Evolutionary conservation across 1,140 invertebrate genomes (phyloP).

Genomic region (Probaryconus sp.): DNA sequence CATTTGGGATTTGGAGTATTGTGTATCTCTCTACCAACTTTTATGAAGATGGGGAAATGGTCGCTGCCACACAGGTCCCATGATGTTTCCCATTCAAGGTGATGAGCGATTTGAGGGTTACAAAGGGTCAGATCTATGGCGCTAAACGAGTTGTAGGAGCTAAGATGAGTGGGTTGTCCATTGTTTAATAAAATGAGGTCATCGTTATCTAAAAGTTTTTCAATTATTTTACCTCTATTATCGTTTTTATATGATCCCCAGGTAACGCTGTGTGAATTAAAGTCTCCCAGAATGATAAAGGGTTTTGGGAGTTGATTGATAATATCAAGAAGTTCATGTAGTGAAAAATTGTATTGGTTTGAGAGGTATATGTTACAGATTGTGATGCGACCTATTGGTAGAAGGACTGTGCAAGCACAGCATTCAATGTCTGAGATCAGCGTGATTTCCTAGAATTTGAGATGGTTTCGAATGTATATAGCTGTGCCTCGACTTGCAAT

Average conservation of each 20-base stretch:
- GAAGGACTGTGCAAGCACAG: slow-evolving; percentile 38
- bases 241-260: slow-evolving; percentile 64
- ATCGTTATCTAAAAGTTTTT: slow-evolving; percentile 46
- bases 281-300: slow-evolving; percentile 65
- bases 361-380: slow-evolving; percentile 41
- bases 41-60: slow-evolving; percentile 61
- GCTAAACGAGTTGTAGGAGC: slow-evolving; percentile 42
- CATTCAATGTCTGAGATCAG: slow-evolving; percentile 56
- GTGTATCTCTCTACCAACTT: slow-evolving; percentile 5
- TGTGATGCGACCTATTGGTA: slow-evolving; percentile 27
- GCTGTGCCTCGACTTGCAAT: slow-evolving; percentile 59
- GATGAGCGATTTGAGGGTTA: slow-evolving; percentile 45
- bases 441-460: slow-evolving; percentile 39
- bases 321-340: slow-evolving; percentile 49
- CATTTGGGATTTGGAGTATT: slow-evolving; percentile 5
- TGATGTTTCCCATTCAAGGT: slow-evolving; percentile 60
- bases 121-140: slow-evolving; percentile 62
- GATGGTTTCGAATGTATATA: slow-evolving; percentile 54
- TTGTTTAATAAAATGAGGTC: slow-evolving; percentile 59
- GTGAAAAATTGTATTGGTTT: slow-evolving; percentile 33
- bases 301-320: slow-evolving; percentile 59
- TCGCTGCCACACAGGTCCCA: slow-evolving; percentile 61
- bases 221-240: slow-evolving; percentile 58
- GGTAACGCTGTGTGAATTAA: slow-evolving; percentile 64
- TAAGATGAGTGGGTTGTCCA: slow-evolving; percentile 56